phyloP scores from a whole-genome alignment of 1,140 invertebrate genomes.

The Drosophila watanabei region DNA sequence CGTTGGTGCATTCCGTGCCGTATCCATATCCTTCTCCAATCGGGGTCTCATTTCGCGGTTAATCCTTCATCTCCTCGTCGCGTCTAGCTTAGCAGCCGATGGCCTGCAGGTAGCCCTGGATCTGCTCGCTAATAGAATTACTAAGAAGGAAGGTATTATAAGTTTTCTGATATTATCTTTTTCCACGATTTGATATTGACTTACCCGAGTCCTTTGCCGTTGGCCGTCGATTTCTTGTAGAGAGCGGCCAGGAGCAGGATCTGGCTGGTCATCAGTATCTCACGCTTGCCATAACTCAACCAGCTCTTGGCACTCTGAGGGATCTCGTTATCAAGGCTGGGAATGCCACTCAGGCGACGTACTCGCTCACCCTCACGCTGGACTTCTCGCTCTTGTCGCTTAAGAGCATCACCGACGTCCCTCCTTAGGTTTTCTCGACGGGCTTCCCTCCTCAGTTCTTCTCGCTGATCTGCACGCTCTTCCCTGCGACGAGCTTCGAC shows the following conservation, averaged over 20 bases:
- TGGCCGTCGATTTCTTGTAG: conserved; percentile 53
- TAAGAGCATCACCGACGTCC: background rate
- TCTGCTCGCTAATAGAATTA: conserved; percentile 35
- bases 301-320: conserved; percentile 21
- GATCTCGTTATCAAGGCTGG: background rate
- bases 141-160: conserved; percentile 7
- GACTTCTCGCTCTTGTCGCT: background rate
- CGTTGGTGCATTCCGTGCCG: conserved; percentile 12
- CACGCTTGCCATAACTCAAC: conserved; percentile 45
- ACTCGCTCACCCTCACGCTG: background rate
- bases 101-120: conserved; percentile 52
- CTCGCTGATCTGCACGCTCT: background rate
- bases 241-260: conserved; percentile 51
- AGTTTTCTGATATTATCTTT: background rate
- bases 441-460: background rate
- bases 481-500: background rate
- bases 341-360: too few relatives aligned
- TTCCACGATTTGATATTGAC: background rate
- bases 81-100: conserved; percentile 45
- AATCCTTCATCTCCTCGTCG: conserved; percentile 11
- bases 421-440: background rate
- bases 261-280: conserved; percentile 51
- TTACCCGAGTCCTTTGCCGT: conserved; percentile 58
- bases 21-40: conserved; percentile 10
- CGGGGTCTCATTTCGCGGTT: conserved; percentile 6